These are phyloP conservation scores for Ophonus ardosiacus DNA, from an alignment of 2,888 invertebrate genomes.

Conservation along the genomic window DNA sequence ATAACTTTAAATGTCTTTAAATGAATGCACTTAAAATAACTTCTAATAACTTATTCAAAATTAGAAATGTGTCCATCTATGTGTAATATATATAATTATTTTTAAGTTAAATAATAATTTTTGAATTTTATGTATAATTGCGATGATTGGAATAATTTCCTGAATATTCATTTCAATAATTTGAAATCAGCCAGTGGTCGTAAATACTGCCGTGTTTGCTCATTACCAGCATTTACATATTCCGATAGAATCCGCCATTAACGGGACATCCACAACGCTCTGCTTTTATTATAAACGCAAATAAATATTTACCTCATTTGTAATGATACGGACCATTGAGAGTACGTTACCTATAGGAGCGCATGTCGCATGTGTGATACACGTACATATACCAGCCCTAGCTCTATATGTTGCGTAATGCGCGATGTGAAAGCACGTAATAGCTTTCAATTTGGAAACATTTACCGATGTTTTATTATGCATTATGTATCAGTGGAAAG, in stretches of 20 bases:
- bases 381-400: background rate
- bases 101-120: background rate
- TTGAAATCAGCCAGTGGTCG: background rate
- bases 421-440: conserved; percentile 42
- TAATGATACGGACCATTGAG: conserved; percentile 45
- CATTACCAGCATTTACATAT: conserved; percentile 15
- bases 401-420: conserved; percentile 20
- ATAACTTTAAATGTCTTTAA: too few species aligned
- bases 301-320: conserved; percentile 47
- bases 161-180: background rate
- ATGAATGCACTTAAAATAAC: too few species aligned
- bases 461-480: conserved; percentile 53
- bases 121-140: background rate
- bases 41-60: too few species aligned
- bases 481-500: conserved; percentile 40
- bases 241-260: conserved; percentile 19
- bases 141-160: background rate
- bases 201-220: background rate
- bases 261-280: conserved; percentile 4
- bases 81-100: background rate
- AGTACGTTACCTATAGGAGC: background rate
- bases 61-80: too few species aligned
- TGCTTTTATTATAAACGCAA: conserved; percentile 44
- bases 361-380: too few species aligned
- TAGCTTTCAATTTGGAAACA: conserved; percentile 44